Base-by-base conservation (phyloP, 2,888 invertebrate genomes). In the Linnaemya tessellans region DNA sequence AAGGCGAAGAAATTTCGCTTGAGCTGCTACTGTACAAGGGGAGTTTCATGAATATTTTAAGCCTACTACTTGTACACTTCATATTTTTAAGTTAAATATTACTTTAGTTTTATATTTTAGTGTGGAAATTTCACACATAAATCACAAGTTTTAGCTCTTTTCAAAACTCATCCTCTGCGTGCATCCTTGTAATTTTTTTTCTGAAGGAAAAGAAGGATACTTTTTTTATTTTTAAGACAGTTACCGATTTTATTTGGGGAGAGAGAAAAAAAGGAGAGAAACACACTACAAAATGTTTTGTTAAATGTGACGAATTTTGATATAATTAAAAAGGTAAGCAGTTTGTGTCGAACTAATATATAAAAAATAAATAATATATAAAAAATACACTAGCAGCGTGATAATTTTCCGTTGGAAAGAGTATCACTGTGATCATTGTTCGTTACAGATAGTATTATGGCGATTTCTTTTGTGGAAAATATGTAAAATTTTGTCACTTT, bases 81-180 rank as follows among this genome's bases (percentile, higher is more conserved):
- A 75, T 54, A 79, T 74, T 80, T 70, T 58, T 30, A 81, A 73
- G 79, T 82, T 75, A 82, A 78, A 85, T 82, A 85, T 81, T 78
- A 78, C 77, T 81, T 84, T 68, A 84, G 84, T 85, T 82, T 75
- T 68, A 67, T 80, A 78, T 77, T 84, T 84, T 74, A 80, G 77
- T 78, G 84, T 78, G 58, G 73, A 86, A 86, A 84, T 80, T 86
- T 86, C 86, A 70, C 84, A 86, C 80, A 86, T 86, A 86, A 86
- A 86, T 86, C 86, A 86, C 83, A 73, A 80, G 35, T 62, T 62
- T 80, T 41, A 41, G 20, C 25, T 35, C 58, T 58, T 73, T 46
- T 54, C 18, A 38, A 51, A 46, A 73, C 60, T 73, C 60, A 68
- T 60, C 67, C 78, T 3, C 46, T 22, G 30, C 43, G 56, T 38